Evolutionary conservation across 2,797 vertebrate genomes (phyloP).

Genomic region (Platalea minor): DNA sequence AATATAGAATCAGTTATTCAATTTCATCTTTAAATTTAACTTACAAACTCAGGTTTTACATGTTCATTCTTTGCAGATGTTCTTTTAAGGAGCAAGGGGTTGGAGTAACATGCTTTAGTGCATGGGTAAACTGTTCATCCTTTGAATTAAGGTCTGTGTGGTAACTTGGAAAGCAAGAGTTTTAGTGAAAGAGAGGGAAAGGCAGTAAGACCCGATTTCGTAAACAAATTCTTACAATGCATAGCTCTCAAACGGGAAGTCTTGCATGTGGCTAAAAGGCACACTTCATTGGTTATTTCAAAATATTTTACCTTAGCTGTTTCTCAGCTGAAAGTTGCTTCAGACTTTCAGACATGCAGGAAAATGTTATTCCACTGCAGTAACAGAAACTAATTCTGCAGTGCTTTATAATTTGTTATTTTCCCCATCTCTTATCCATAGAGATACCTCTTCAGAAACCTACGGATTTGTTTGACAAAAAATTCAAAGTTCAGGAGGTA

Average conservation of each 20-base stretch:
- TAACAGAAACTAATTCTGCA: background rate
- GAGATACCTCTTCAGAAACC: background rate
- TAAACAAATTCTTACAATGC: background rate
- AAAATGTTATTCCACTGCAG: background rate
- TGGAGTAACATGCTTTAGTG: background rate
- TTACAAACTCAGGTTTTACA: background rate
- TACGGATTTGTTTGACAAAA: background rate
- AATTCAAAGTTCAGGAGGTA: background rate
- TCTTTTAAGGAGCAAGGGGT: background rate
- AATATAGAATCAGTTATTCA: background rate
- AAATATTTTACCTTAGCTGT: background rate
- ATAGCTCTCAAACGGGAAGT: background rate
- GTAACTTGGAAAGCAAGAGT: background rate
- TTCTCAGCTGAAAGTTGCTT: background rate
- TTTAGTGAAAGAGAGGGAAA: background rate
- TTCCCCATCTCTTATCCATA: background rate
- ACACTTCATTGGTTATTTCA: background rate
- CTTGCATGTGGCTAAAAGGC: background rate
- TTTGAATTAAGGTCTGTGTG: background rate
- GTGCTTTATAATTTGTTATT: background rate
- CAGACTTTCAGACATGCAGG: background rate
- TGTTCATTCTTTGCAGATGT: background rate
- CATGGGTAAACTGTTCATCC: background rate
- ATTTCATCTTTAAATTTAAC: background rate
- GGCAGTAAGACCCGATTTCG: background rate